Evolutionary conservation across 2,888 invertebrate genomes (phyloP).

Genomic region (Ochropleura plecta): DNA sequence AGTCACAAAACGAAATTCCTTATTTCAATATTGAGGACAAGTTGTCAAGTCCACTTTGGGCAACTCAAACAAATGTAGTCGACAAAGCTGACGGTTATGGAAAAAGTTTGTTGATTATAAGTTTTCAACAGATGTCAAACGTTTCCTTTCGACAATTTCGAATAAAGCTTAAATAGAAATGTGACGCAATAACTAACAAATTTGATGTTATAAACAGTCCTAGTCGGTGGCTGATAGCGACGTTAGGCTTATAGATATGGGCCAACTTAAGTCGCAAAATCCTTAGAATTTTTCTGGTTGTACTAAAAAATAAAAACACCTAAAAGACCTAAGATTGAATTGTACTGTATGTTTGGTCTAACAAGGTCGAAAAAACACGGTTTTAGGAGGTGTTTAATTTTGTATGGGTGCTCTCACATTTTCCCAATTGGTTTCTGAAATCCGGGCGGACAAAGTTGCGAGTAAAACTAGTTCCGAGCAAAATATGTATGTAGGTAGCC

Average conservation of each 20-base stretch:
- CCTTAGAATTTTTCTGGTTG: not conserved
- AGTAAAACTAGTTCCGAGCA: not conserved
- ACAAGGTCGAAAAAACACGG: not conserved
- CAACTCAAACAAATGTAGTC: slow-evolving; percentile 74
- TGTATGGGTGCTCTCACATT: not conserved
- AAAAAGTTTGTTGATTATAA: slow-evolving; percentile 76
- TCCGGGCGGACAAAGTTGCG: not conserved
- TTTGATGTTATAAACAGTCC: not conserved
- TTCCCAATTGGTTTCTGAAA: not conserved
- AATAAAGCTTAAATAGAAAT: slow-evolving; percentile 27
- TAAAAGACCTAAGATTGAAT: not conserved
- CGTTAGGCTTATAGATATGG: not conserved
- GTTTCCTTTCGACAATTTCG: slow-evolving; percentile 54
- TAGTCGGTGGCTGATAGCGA: not conserved
- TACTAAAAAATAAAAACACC: not conserved
- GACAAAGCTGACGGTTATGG: slow-evolving; percentile 72
- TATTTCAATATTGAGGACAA: slow-evolving; percentile 72
- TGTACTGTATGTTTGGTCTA: not conserved
- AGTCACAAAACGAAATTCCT: slow-evolving; percentile 55
- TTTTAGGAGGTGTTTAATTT: not conserved
- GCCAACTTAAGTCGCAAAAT: not conserved
- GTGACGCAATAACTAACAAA: slow-evolving; percentile 14
- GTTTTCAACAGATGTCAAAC: slow-evolving; percentile 64
- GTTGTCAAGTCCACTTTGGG: slow-evolving; percentile 73
- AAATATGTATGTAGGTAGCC: slow-evolving; percentile 14